A percentile compares a stretch with the other conserved stretches of the same genome.
phyloP scores from a whole-genome alignment of 1,140 invertebrate genomes.

The Diachasma alloeum region DNA sequence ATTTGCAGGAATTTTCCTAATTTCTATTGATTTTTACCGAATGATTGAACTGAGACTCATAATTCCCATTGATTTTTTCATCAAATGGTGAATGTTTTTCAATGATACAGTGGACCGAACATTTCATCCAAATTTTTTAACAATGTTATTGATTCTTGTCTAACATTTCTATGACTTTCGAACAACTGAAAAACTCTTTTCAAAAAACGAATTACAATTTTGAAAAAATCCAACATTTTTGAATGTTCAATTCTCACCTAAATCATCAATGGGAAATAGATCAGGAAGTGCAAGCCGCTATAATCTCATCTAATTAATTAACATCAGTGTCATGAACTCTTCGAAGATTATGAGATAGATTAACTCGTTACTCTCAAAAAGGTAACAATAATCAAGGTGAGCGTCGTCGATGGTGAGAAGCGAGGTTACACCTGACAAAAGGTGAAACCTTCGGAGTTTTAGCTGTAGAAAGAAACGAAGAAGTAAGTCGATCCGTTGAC shows the following conservation, averaged over 20 bases:
- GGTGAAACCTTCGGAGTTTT: slow-evolving; percentile 4
- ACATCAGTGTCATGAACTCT: neutral
- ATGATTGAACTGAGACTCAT: no score
- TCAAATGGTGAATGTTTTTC: no score
- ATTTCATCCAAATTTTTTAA: no score
- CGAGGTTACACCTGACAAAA: neutral
- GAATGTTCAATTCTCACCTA: neutral
- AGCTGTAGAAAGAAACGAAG: neutral
- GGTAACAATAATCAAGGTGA: neutral
- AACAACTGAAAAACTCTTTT: no score
- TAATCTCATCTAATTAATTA: neutral
- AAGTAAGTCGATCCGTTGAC: neutral
- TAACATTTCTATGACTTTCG: no score
- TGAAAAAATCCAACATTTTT: neutral
- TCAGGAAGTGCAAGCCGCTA: neutral
- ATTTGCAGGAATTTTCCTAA: no score
- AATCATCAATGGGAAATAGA: neutral
- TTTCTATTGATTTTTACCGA: no score
- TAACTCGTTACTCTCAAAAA: neutral
- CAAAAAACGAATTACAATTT: neutral
- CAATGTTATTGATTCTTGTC: no score
- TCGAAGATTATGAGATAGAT: neutral
- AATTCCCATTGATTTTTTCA: no score
- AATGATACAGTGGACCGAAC: no score
- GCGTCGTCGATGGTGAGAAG: neutral